Conservation (phyloP, 2,113 vertebrate genomes). For the Sporophila hypoxantha region DNA sequence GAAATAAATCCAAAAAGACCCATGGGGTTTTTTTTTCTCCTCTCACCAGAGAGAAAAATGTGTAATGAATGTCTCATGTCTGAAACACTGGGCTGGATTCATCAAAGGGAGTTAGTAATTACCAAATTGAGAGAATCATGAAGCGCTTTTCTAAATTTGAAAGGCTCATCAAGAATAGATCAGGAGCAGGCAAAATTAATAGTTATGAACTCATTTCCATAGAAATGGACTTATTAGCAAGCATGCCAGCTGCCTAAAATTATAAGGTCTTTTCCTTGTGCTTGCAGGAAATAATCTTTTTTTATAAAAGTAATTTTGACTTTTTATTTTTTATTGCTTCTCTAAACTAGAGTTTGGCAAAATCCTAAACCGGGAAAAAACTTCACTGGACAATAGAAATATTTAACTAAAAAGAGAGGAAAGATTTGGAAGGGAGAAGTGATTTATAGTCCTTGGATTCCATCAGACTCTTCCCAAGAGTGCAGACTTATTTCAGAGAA, state of each 20-base stretch:
- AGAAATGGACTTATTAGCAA: conserved; percentile 68
- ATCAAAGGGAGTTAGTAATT: conserved; percentile 62
- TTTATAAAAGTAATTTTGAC: conserved; percentile 42
- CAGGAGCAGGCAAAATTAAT: conserved; percentile 64
- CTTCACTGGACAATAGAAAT: neutral
- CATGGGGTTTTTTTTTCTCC: neutral
- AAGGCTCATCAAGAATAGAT: conserved; percentile 68
- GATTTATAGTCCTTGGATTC: neutral
- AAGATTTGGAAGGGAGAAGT: neutral
- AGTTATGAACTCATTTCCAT: conserved; percentile 65
- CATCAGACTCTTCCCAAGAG: neutral
- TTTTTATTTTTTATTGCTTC: conserved; percentile 19
- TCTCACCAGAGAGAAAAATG: conserved; percentile 42
- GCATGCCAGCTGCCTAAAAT: conserved; percentile 50
- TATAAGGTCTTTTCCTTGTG: conserved; percentile 53
- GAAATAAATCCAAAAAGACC: conserved; percentile 48
- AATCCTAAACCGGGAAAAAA: neutral
- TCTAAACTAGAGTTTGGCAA: conserved; percentile 17
- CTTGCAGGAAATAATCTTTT: conserved; percentile 56
- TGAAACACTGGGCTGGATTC: conserved; percentile 52
- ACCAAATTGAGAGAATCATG: conserved; percentile 60
- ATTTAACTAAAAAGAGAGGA: neutral
- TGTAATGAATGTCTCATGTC: conserved; percentile 44
- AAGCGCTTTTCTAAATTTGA: conserved; percentile 65
- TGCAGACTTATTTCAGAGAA: conserved; percentile 2